These are phyloP conservation scores for Chrysodeixis includens DNA, from an alignment of 2,888 invertebrate genomes.

Conservation along the genomic window DNA sequence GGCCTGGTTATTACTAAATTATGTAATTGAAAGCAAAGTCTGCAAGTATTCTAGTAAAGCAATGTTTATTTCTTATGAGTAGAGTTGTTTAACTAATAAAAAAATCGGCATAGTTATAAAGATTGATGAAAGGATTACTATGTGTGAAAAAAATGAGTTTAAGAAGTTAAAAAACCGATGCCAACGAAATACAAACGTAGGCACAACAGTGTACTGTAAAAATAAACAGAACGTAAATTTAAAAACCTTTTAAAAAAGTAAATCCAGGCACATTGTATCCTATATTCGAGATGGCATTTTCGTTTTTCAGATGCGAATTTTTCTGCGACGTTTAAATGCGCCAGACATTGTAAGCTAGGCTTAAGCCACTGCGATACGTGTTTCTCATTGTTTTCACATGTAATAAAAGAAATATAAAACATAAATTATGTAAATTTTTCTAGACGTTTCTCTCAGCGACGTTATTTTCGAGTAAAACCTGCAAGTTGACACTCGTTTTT, in stretches of 20 bases:
- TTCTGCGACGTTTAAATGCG: neutral
- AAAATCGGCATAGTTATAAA: no score
- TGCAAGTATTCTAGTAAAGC: no score
- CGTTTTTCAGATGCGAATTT: neutral
- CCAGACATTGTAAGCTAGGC: slow-evolving; percentile 18
- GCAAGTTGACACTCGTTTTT: neutral
- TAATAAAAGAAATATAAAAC: slow-evolving; percentile 1
- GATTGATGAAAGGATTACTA: no score
- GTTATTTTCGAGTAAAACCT: neutral
- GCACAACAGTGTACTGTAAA: no score
- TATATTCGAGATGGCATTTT: neutral
- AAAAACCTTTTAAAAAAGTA: neutral
- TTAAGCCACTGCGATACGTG: slow-evolving; percentile 6
- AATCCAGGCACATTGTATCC: slow-evolving; percentile 12
- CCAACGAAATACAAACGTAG: no score
- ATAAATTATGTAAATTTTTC: neutral
- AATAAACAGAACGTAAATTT: neutral
- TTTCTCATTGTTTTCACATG: slow-evolving; percentile 10
- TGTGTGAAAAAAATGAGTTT: no score
- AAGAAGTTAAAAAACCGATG: no score
- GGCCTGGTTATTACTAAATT: no score
- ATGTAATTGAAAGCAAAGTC: no score
- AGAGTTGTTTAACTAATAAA: no score
- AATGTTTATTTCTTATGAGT: no score
- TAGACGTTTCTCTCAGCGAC: neutral